Base-by-base conservation (phyloP, 2,113 vertebrate species). In the Epinephelus cyanopodus region DNA sequence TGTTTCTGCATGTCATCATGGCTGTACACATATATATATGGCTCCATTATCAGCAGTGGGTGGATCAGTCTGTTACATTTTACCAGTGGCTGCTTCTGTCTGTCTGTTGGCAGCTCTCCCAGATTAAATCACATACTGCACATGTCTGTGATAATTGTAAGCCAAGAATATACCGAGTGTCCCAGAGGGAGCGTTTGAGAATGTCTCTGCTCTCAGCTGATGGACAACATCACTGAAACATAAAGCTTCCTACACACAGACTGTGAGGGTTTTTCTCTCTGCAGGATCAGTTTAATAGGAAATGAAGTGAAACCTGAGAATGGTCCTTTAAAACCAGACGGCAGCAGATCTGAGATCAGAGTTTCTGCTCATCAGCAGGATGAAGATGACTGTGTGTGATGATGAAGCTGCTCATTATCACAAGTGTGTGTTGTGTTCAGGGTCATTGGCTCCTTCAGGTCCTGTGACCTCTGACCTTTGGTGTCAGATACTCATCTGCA, bases 401-500 rank as follows among this genome's bases (percentile, higher is more conserved):
- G 23, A 61, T 37, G 58, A 64, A 8, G 12, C 21, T 0, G 19
- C 61, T 39, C 11, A 1, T 39, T 19, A 37, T 62, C 18, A 19
- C 37, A 33, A 7, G 5, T 21, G 14, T 29, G 25, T 27, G 60
- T 11, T 39, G 27, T 10, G 58, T 42, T 62, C 60, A 37, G 60
- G 29, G 33, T 39, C 27, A 60, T 58, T 58, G 27, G 23, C 57
- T 60, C 4, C 57, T 6, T 17, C 4, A 23, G 27, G 3, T 18
- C 57, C 60, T 11, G 18, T 65, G 63, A 65, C 63, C 63, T 65
- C n/a, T 45, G 63, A 47, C 42, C 63, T 66, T 5, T 27, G 18
- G n/a, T 66, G 39, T 47, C 63, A 66, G 42, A 66, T 27, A 25
- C n/a, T 48, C n/a, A 47, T 66, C 63, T 66, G 14, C 63, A 47